Base-by-base conservation (phyloP, 92 coral and sea anemone genomes). In the Porites cylindrica region DNA sequence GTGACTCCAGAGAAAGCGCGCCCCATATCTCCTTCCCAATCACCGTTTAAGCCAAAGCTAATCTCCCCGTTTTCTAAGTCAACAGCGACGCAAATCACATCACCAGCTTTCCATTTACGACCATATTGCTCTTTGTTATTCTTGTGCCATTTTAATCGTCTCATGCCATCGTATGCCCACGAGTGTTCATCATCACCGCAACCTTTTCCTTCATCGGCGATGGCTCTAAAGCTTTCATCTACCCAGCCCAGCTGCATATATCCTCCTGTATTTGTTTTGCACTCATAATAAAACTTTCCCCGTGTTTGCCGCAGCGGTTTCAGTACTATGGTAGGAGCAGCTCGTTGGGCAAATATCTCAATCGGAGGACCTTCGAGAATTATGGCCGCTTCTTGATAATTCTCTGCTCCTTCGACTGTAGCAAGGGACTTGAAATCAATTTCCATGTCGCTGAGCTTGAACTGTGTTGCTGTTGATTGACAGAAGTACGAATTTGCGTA, bases 231-330 rank as follows among this genome's bases (percentile, higher is more conserved):
- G 23, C 76, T 78, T 26, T 93, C 96, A 23, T 90, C 93, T 56
- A 88, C 93, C 90, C 96, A 90, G 10, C 96, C 96, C 7, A 93
- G 75, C 66, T 93, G 96, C 96, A 93, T 93, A 70, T 90, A 93
- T 10, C 91, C 96, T 7, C 91, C 95, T 21, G 93, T 90, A 24
- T 56, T 77, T 17, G 92, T 87, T 66, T 90, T 90, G 76, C 96
- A 93, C 71, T 93, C 96, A 68, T 72, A 93, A 72, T 93, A 93
- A 59, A 83, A 93, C 84, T 81, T 93, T 23, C 96, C 96, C 11
- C 70, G 81, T 11, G 81, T 68, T 78, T 93, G 96, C 38, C 85
- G 74, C 56, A 93, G 90, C 17, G 96, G 94, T 90, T 88, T 93
- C 26, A 93, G 79, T 2, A 73, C 87, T 2, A 90, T 86, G 2